Evolutionary conservation across 2,888 invertebrate genomes (phyloP).

Genomic region (Andrena marginata): DNA sequence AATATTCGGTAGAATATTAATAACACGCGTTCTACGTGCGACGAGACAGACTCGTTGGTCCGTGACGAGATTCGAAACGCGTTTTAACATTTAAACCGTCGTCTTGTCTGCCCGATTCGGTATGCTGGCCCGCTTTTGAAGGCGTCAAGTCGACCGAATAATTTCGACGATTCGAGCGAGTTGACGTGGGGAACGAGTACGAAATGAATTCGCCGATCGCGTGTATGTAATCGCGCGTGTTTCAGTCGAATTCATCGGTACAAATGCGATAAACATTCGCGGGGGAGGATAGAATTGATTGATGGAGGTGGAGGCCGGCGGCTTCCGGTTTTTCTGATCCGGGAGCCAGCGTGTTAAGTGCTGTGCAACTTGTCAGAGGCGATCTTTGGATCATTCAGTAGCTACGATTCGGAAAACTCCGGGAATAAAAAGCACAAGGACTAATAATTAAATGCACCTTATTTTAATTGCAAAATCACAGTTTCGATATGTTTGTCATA

Average conservation of each 20-base stretch:
- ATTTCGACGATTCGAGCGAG: constrained; percentile 66
- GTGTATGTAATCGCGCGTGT: constrained; percentile 3
- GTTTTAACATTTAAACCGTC: constrained; percentile 64
- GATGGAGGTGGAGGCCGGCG: not conserved
- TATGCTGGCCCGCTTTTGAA: constrained; percentile 56
- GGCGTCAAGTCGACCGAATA: constrained; percentile 62
- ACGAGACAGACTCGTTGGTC: constrained; percentile 27
- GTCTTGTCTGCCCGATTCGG: constrained; percentile 39
- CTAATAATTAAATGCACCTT: too few relatives aligned
- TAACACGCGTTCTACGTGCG: constrained; percentile 41
- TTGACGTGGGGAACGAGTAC: constrained; percentile 52
- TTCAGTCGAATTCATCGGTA: constrained; percentile 22
- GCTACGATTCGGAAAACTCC: too few relatives aligned
- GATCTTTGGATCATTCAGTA: too few relatives aligned
- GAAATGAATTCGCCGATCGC: constrained; percentile 64
- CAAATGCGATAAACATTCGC: constrained; percentile 4
- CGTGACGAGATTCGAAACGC: constrained; percentile 40
- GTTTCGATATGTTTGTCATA: too few relatives aligned
- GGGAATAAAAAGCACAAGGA: too few relatives aligned
- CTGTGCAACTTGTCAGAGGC: too few relatives aligned
- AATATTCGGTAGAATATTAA: constrained; percentile 40
- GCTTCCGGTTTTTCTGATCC: not conserved
- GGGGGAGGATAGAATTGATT: not conserved
- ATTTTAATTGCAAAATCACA: too few relatives aligned
- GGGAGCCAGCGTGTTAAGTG: not conserved